Base-by-base conservation (phyloP, 2,797 vertebrate species). In the Crocodylus rhombifer region DNA sequence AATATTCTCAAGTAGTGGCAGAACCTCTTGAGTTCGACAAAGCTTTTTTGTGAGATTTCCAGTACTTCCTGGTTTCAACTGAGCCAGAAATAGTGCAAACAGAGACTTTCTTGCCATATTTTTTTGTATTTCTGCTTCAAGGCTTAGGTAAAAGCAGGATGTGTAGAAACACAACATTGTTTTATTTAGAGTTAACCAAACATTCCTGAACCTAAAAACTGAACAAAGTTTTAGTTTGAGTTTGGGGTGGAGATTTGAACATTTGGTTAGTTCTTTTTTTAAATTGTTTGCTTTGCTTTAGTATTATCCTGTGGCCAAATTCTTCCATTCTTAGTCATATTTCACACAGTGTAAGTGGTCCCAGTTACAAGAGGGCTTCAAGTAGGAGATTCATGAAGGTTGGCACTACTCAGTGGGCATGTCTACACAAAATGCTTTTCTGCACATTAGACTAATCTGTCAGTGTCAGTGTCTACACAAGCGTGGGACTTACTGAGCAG, bases 111-210 rank as follows among this genome's bases (percentile, higher is more conserved):
- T 67, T 96, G 94, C 95, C 84, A 80, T 93, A 71, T 85, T 94
- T 51, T 51, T 95, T 94, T 91, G 73, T 94, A 42, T 82, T 95
- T 75, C 84, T 94, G 63, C 84, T 92, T 90, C 77, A 91, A 96
- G 78, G 33, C 86, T 88, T 90, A 0, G 0, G 86, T 91, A 88
- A 90, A 93, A 93, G 93, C 94, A 95, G 95, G 93, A 96, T 95
- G 84, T 96, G 92, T 84, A 94, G 95, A 95, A 94, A 26, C 42
- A 90, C 51, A 93, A 55, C 86, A 93, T 89, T 87, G 92, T 95
- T 97, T 96, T 94, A 88, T 86, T 95, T 96, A 14, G 88, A 92
- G 86, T 91, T 97, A 96, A 87, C 80, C 78, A 95, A 95, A 95
- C 89, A 96, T 97, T 93, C 91, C 88, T 91, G 82, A 96, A 80